phyloP scores from a whole-genome alignment of 2,888 invertebrate genomes.

The Hemicrepidius hirtus region DNA sequence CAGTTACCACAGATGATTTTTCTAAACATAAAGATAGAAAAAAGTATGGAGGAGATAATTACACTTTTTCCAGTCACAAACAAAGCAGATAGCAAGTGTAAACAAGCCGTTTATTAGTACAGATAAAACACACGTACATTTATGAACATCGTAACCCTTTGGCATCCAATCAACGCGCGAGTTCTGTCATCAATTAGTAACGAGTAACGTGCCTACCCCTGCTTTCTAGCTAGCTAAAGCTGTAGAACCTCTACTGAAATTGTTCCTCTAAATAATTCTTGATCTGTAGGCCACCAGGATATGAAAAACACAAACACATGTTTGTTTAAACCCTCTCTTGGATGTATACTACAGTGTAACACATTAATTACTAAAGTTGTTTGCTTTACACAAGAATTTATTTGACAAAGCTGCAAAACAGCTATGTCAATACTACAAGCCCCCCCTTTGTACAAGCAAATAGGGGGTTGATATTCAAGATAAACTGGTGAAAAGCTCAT shows the following conservation, averaged over 20 bases:
- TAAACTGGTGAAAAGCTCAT: too few relatives aligned
- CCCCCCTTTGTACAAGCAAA: too few relatives aligned
- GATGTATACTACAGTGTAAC: background rate
- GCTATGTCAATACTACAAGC: too few relatives aligned
- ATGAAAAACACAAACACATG: conserved; percentile 17
- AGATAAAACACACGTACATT: conserved; percentile 47
- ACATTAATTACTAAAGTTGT: too few relatives aligned
- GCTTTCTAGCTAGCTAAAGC: conserved; percentile 32
- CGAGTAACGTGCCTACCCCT: conserved; percentile 30
- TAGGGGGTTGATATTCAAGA: too few relatives aligned
- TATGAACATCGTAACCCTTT: conserved; percentile 42
- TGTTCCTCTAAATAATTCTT: conserved; percentile 35
- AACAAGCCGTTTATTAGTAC: conserved; percentile 35
- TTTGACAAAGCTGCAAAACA: too few relatives aligned
- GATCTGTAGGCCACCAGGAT: conserved; percentile 12
- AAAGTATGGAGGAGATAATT: background rate
- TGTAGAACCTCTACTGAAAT: conserved; percentile 21
- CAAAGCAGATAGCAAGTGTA: conserved; percentile 32
- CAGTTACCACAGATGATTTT: too few relatives aligned
- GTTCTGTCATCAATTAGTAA: conserved; percentile 43
- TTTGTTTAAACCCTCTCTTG: conserved; percentile 1
- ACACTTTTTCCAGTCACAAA: conserved; percentile 23
- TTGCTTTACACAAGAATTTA: too few relatives aligned
- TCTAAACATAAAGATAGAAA: background rate
- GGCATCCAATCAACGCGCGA: conserved; percentile 41